Evolutionary conservation across 2,797 vertebrate species (phyloP).

Genomic region (Anguilla pacifica): DNA sequence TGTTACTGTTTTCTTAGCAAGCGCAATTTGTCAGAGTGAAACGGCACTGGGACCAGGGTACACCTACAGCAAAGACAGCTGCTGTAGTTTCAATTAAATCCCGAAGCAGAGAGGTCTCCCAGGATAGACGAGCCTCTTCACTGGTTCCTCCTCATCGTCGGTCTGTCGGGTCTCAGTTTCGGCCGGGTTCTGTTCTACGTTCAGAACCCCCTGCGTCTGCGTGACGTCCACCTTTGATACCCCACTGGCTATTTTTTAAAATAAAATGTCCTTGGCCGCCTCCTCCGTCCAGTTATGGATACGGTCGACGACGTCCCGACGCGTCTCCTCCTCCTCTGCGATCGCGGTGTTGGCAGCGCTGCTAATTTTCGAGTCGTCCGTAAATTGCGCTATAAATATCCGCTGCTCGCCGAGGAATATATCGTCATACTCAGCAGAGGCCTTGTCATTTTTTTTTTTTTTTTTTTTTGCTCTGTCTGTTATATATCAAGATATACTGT

Average conservation of each 20-base stretch:
- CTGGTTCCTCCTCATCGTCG: background rate
- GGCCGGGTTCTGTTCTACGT: background rate
- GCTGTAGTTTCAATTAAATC: background rate
- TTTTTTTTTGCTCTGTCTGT: background rate
- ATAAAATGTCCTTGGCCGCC: slow-evolving; percentile 32
- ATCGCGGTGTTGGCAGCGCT: slow-evolving; percentile 44
- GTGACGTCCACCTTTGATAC: slow-evolving; percentile 37
- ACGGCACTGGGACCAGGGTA: background rate
- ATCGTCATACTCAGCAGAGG: too few relatives aligned
- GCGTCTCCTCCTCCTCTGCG: slow-evolving; percentile 41
- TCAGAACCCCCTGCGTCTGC: background rate
- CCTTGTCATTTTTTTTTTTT: slow-evolving; percentile 1
- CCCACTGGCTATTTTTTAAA: slow-evolving; percentile 26
- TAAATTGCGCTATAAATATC: slow-evolving; percentile 46
- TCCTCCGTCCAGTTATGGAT: slow-evolving; percentile 45
- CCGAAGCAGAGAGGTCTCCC: background rate
- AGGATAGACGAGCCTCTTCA: background rate
- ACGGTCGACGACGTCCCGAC: slow-evolving; percentile 44
- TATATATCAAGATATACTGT: slow-evolving; percentile 11
- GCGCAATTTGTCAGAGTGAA: too few relatives aligned
- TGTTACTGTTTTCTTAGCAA: background rate
- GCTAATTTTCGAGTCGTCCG: slow-evolving; percentile 49
- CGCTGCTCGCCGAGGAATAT: too few relatives aligned
- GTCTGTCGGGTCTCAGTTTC: background rate
- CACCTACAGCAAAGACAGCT: background rate